A percentile compares a stretch with the other conserved stretches of the same genome.
Conservation (phyloP, 2,113 vertebrate species). For the Microtus montanus region DNA sequence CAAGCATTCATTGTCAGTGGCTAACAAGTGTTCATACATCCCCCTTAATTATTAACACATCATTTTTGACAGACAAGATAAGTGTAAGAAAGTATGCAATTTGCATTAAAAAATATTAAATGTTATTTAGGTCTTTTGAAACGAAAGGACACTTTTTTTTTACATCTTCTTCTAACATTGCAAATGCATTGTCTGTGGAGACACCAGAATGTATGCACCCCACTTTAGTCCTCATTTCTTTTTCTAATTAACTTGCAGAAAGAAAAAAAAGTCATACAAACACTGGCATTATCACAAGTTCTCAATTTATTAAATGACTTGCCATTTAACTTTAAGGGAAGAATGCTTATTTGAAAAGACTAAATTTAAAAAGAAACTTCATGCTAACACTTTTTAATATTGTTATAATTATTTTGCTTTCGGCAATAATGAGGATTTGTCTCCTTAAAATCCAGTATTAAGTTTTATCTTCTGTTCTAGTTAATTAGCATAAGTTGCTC, state of each 20-base stretch:
- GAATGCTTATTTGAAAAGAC: constrained; percentile 48
- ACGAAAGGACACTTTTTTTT: neutral
- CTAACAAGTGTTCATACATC: neutral
- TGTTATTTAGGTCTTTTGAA: neutral
- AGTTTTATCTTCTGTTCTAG: constrained; percentile 72
- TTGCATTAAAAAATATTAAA: neutral
- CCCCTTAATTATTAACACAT: neutral
- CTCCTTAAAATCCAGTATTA: constrained; percentile 60
- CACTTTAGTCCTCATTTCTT: constrained; percentile 4
- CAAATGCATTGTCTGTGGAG: neutral
- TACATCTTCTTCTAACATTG: neutral
- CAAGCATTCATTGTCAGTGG: neutral
- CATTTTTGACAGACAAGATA: neutral
- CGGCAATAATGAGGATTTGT: constrained; percentile 48
- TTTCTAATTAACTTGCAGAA: neutral
- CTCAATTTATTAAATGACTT: constrained; percentile 34
- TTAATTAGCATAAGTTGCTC: constrained; percentile 81
- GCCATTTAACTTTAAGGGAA: constrained; percentile 26
- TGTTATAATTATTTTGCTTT: constrained; percentile 37
- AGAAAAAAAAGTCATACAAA: neutral
- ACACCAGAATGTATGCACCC: neutral
- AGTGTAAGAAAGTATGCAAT: neutral
- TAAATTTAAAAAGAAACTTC: constrained; percentile 48
- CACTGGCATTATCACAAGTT: neutral
- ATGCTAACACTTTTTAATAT: constrained; percentile 13